phyloP scores from a whole-genome alignment of 2,113 vertebrate species.

The Clarias gariepinus region DNA sequence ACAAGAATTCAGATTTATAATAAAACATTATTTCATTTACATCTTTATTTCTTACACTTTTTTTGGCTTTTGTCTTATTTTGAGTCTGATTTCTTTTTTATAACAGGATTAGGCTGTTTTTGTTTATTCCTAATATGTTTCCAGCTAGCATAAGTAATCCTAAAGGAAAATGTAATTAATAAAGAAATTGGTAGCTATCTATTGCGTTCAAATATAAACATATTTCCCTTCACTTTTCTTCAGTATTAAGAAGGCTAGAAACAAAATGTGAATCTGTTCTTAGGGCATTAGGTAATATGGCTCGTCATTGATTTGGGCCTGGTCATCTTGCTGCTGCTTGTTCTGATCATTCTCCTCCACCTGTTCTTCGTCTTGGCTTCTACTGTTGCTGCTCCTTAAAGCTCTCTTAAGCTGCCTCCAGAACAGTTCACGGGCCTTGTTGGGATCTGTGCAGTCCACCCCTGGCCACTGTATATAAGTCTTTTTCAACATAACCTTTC shows the following conservation, averaged over 20 bases:
- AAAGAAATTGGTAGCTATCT: not conserved
- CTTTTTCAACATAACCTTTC: conserved; percentile 81
- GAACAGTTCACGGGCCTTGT: conserved; percentile 74
- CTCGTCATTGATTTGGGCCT: conserved; percentile 46
- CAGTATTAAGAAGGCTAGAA: not conserved
- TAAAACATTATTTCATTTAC: not conserved
- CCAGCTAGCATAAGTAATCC: not conserved
- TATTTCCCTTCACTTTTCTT: not conserved
- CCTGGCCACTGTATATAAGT: conserved; percentile 84
- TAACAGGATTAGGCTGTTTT: not conserved
- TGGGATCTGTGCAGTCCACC: conserved; percentile 61
- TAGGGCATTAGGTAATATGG: conserved; percentile 53
- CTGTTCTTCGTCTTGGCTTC: conserved; percentile 44
- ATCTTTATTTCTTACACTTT: not conserved
- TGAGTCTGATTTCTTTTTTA: not conserved
- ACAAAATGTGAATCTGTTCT: not conserved
- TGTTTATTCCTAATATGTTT: not conserved
- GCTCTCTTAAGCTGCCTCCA: conserved; percentile 80
- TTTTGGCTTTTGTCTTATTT: not conserved
- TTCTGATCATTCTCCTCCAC: conserved; percentile 11
- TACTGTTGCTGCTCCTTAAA: conserved; percentile 63
- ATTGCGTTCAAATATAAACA: not conserved
- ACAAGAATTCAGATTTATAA: not conserved
- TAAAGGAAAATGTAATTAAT: not conserved
- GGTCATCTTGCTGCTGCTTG: not conserved